Percentiles rank a stretch among this genome's conserved stretches.
Conservation (phyloP, 2,797 vertebrate species). For the Chromis chromis region DNA sequence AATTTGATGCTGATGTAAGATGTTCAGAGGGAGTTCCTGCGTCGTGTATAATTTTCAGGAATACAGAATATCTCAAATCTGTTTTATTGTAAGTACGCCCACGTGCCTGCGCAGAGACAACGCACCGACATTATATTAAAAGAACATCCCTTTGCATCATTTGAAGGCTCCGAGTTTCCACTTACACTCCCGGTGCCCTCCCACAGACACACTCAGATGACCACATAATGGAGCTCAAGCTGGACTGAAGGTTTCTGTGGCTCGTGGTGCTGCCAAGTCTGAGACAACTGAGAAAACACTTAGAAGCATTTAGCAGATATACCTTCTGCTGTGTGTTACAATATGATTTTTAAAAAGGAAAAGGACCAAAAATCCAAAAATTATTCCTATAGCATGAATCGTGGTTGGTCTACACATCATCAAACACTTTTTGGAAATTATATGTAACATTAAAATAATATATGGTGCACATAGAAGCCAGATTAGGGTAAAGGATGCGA, state of each 20-base stretch:
- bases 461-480: background rate
- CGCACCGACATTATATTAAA: slow-evolving; percentile 8
- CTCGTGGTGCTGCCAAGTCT: slow-evolving; percentile 21
- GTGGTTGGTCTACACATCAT: background rate
- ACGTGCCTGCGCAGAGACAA: slow-evolving; percentile 19
- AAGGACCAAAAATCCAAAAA: background rate
- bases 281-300: slow-evolving; percentile 1
- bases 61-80: slow-evolving; percentile 36
- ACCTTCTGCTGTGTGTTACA: background rate
- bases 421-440: background rate
- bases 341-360: background rate
- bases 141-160: slow-evolving; percentile 30
- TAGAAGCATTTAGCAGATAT: background rate
- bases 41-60: slow-evolving; percentile 39
- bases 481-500: background rate
- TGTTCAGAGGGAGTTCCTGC: slow-evolving; percentile 37
- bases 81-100: slow-evolving; percentile 29
- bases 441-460: background rate
- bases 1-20: slow-evolving; percentile 66
- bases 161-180: slow-evolving; percentile 41
- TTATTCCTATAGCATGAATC: background rate
- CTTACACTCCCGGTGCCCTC: slow-evolving; percentile 14
- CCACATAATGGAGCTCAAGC: slow-evolving; percentile 41
- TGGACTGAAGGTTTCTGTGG: slow-evolving; percentile 31
- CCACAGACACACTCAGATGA: slow-evolving; percentile 34